A percentile compares a stretch with the other conserved stretches of the same genome.
These are phyloP conservation scores for Scartelaos histophorus DNA, from an alignment of 2,113 vertebrate genomes.

Conservation along the genomic window DNA sequence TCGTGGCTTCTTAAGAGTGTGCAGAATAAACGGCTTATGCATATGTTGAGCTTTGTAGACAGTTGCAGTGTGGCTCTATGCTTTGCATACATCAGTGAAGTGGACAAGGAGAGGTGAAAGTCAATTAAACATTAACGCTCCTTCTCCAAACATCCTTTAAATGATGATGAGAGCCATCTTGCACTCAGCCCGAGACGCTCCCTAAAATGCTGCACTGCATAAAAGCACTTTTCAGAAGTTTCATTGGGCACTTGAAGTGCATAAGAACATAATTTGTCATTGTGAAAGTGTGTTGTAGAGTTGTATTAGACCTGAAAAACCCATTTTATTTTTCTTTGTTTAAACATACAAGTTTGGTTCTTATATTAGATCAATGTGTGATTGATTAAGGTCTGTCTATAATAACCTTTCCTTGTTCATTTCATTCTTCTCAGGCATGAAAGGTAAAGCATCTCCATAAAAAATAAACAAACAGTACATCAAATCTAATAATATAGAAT, in stretches of 20 bases:
- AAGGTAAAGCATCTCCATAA: background rate
- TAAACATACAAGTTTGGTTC: background rate
- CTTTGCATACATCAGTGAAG: constrained; percentile 53
- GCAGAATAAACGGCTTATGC: constrained; percentile 61
- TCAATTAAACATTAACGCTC: constrained; percentile 54
- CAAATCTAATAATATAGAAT: background rate
- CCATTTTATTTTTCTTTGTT: background rate
- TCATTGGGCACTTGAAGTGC: background rate
- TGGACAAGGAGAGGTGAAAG: constrained; percentile 70
- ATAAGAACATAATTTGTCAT: background rate
- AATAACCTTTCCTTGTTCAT: background rate
- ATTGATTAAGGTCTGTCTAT: too few relatives aligned
- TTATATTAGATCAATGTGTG: too few relatives aligned
- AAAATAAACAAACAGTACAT: background rate
- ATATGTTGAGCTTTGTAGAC: constrained; percentile 32
- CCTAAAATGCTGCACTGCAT: background rate
- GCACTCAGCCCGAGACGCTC: background rate
- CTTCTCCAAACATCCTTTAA: constrained; percentile 18
- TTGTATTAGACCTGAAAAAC: background rate
- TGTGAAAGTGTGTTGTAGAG: background rate
- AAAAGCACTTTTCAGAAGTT: constrained; percentile 12
- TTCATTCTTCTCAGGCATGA: background rate
- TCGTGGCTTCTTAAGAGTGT: constrained; percentile 56
- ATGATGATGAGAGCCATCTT: constrained; percentile 16
- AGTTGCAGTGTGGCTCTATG: constrained; percentile 36